phyloP scores from a whole-genome alignment of 92 coral and sea anemone species.

The Hydrozoanthus gracilis region DNA sequence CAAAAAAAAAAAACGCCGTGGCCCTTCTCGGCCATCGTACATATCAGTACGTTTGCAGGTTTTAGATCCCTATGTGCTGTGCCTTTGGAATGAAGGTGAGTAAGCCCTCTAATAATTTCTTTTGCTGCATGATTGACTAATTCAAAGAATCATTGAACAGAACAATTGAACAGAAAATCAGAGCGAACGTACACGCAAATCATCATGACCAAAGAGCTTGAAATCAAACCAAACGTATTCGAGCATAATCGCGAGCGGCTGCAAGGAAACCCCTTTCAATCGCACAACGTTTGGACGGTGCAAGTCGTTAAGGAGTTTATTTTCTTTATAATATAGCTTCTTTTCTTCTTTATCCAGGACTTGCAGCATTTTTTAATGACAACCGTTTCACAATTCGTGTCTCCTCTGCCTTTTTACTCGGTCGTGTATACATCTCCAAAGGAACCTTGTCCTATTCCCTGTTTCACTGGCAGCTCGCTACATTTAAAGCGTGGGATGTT shows the following conservation, averaged over 20 bases:
- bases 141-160: conserved; percentile 39
- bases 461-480: conserved; percentile 11
- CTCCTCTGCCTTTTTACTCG: background rate
- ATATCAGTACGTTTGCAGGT: background rate
- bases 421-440: conserved; percentile 42
- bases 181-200: conserved; percentile 45
- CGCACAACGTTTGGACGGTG: conserved; percentile 50
- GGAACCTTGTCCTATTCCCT: background rate
- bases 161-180: conserved; percentile 49
- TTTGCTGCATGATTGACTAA: conserved; percentile 42
- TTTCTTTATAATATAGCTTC: conserved; percentile 37
- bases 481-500: conserved; percentile 37
- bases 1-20: too few relatives aligned
- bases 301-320: background rate
- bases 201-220: conserved; percentile 56
- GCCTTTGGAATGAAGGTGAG: conserved; percentile 18
- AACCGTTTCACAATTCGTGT: conserved; percentile 3
- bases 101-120: conserved; percentile 8
- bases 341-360: conserved; percentile 37
- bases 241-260: conserved; percentile 61
- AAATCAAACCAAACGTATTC: conserved; percentile 59
- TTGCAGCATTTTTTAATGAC: conserved; percentile 34
- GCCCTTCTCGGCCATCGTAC: too few relatives aligned
- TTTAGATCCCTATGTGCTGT: conserved; percentile 5
- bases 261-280: conserved; percentile 45